Evolutionary conservation across 2,888 invertebrate species (phyloP), one percentile per base, ranked within the genome.

Genomic region (Nemotelus pantherinus): DNA sequence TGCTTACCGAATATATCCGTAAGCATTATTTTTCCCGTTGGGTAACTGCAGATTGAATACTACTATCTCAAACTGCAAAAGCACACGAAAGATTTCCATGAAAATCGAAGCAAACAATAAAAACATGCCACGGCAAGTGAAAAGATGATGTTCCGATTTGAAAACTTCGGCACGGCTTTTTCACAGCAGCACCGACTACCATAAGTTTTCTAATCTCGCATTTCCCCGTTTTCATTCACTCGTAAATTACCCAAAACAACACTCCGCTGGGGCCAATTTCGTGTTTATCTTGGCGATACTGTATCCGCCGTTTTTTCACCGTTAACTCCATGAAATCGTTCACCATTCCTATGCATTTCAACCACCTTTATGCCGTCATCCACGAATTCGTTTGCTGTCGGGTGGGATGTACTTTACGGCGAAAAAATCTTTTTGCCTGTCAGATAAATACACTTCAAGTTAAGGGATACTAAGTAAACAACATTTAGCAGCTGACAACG

Each of bases 391-490:
- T n/a, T n/a, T 7, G 63, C 43, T 41, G 63, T 39, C 43, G 25
- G 63, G 63, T 63, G 39, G 39, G 63, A 43, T 43, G 39, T n/a
- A n/a, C 41, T 43, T 63, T 9, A 39, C 63, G 7, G 3, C 2
- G 41, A 48, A 58, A 72, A 72, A 72, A 72, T 60, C 58, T 74
- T 74, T 74, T 74, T 60, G 63, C 60, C 60, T 74, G 74, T 74
- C 74, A 74, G 74, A 74, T 74, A 74, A 74, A 74, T 74, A 74
- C 63, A 74, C 74, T 48, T 74, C 63, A 74, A 74, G 74, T 57
- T 74, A 50, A 60, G 74, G 74, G 60, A 74, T 74, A 74, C 60
- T 74, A 63, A 74, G 60, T 63, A 74, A 74, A 74, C 74, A 74
- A 60, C 60, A 74, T 74, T 74, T 74, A 74, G 74, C 74, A 74